Evolutionary conservation across 1,140 invertebrate species (phyloP), one percentile per base, ranked within the genome.

Genomic region (Gonioctena quinquepunctata): DNA sequence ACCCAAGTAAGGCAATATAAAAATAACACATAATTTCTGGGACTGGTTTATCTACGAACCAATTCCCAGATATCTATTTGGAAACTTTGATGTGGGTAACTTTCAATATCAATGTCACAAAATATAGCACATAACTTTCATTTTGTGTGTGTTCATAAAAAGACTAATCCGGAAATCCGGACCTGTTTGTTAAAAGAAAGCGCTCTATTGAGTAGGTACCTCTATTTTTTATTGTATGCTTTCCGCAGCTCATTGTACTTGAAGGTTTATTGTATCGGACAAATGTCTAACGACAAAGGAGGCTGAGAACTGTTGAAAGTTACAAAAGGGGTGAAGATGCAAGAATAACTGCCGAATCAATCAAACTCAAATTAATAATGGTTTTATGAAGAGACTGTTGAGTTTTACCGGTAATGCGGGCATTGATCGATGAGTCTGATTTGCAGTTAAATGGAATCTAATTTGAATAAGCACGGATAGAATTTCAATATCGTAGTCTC

Each of bases 301-400:
- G 54, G 21, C 54, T 57, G 25, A 57, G 54, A 57, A 25, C 54
- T 57, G 54, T 57, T 57, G 22, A 57, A 25, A 57, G 19, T 19
- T 25, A 13, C n/a, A 57, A 57, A 57, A 23, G 54, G 54, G 54
- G 54, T 57, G 54, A 57, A 57, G 22, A 57, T 21, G 13, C 1
- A 22, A 21, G 25, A 25, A 25, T 25, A 25, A 57, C 25, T 25
- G 19, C 54, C 21, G 13, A 57, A 57, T 57, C 54, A 57, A 57
- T 57, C 54, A 57, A 57, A 57, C 25, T 57, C 54, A 25, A 57
- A 57, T 57, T 57, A 57, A 57, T 57, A 57, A 57, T 57, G 54
- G 22, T 21, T 57, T 57, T 25, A 22, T 57, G 21, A 57, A 57
- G 22, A 57, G 54, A 57, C 54, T 13, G 54, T 25, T 57, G 54